Base-by-base conservation (phyloP, 2,888 invertebrate genomes). In the Eupithecia centaureata region DNA sequence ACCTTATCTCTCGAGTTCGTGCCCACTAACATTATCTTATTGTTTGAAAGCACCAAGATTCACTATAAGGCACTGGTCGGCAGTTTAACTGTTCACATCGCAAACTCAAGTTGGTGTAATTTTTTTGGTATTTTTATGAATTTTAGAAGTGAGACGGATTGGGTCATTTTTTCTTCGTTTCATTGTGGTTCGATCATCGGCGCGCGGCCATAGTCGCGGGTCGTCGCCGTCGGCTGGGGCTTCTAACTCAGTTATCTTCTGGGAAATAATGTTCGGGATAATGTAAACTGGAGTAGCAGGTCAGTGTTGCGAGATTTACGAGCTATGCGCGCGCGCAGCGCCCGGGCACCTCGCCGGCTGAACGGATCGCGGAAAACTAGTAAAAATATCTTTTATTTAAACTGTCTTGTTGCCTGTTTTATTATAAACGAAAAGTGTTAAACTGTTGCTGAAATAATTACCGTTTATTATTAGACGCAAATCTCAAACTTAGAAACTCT, bases 111-210 rank as follows among this genome's bases (percentile, higher is more conserved):
- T 84, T 84, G 86, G 82, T 85, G 82, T 83, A 87, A 77, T 80
- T 91, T 91, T 84, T 89, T 90, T 80, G 91, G 91, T 88, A 91
- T 91, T 83, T 91, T 91, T 83, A 91, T 91, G 78, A 88, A 91
- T 80, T 91, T 90, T 74, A 91, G 84, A 77, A 89, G 85, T 67
- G 88, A 87, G 77, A 86, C 77, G 80, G 84, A 80, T 86, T 86
- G 89, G 84, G 88, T 88, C 92, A 91, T 91, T 73, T 89, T 92
- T 91, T 87, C 88, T 89, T 82, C 91, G 90, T 90, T 91, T 92
- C 92, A 92, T 92, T 76, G 69, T 76, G 74, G 79, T 74, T 73
- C 65, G 66, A 70, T 81, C 78, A 81, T 76, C 77, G 79, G 72
- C 73, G 65, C 71, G 65, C 71, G 74, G 74, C 82, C 68, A 63